Percentiles rank a stretch among this genome's conserved stretches.
These are phyloP conservation scores for Armadillidium nasatum DNA, from an alignment of 1,140 invertebrate genomes.

Conservation along the genomic window DNA sequence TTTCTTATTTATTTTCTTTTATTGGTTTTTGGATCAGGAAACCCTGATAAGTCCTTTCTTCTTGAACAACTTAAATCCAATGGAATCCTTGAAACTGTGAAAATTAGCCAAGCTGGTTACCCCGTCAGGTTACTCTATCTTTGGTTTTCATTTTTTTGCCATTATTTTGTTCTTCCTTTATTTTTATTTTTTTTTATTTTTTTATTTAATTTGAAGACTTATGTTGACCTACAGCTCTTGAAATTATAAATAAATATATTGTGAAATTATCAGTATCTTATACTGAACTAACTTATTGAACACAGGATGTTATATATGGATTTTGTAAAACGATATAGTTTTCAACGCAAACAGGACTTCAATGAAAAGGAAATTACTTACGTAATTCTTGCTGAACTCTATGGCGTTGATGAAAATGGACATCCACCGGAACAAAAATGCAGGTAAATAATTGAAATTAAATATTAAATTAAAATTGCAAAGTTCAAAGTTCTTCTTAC, in stretches of 20 bases:
- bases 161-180: too few relatives aligned
- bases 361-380: neutral
- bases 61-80: slow-evolving; percentile 18
- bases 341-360: neutral
- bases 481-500: too few relatives aligned
- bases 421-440: neutral
- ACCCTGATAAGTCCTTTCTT: slow-evolving; percentile 20
- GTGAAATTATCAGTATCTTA: too few relatives aligned
- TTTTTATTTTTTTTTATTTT: too few relatives aligned
- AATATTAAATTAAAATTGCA: too few relatives aligned
- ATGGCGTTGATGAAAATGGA: neutral
- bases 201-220: too few relatives aligned
- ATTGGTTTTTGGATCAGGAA: slow-evolving; percentile 12
- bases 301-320: neutral
- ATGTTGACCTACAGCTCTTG: too few relatives aligned
- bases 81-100: slow-evolving; percentile 27
- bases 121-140: neutral
- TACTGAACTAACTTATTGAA: too few relatives aligned
- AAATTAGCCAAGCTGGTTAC: slow-evolving; percentile 24
- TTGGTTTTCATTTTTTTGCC: too few relatives aligned
- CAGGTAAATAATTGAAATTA: neutral
- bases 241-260: too few relatives aligned
- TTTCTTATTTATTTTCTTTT: neutral
- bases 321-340: slow-evolving; percentile 1
- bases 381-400: neutral